A percentile compares a stretch with the other conserved stretches of the same genome.
phyloP scores from a whole-genome alignment of 2,888 invertebrate species.

The Itoplectis maculator region DNA sequence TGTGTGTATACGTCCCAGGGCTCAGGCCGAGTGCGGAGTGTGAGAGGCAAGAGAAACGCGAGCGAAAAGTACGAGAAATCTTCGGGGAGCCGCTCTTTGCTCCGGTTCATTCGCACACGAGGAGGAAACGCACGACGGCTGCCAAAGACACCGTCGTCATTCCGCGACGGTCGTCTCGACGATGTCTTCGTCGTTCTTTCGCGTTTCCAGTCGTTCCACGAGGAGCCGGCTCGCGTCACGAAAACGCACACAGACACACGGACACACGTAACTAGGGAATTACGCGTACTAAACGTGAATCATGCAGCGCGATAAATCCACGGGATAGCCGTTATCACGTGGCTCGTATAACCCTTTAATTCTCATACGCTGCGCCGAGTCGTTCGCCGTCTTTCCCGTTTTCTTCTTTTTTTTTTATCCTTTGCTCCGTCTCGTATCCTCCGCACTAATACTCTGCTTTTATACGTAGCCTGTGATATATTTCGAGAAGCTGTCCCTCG shows the following conservation, averaged over 20 bases:
- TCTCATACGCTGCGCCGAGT: not conserved
- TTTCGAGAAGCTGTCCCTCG: conserved; percentile 18
- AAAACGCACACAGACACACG: not conserved
- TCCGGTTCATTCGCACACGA: not conserved
- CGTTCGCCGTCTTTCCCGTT: not conserved
- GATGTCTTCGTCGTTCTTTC: conserved; percentile 7
- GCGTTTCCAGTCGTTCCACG: no score
- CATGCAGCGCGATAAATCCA: conserved; percentile 44
- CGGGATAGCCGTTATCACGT: conserved; percentile 54
- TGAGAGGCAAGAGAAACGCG: not conserved
- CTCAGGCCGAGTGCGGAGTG: conserved; percentile 1
- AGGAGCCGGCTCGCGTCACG: no score
- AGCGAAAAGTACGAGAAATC: conserved; percentile 7
- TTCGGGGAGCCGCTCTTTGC: not conserved
- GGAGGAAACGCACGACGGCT: conserved; percentile 6
- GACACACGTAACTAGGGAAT: conserved; percentile 74
- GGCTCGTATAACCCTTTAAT: conserved; percentile 28
- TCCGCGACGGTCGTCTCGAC: conserved; percentile 30
- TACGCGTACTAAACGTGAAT: conserved; percentile 67
- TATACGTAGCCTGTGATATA: conserved; percentile 18
- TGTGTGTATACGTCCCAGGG: not conserved
- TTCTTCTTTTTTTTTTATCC: not conserved
- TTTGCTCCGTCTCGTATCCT: conserved; percentile 11
- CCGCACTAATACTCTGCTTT: conserved; percentile 23
- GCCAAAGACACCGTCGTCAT: conserved; percentile 36